Conservation (phyloP, 2,113 vertebrate species). For the Rutilus rutilus region DNA sequence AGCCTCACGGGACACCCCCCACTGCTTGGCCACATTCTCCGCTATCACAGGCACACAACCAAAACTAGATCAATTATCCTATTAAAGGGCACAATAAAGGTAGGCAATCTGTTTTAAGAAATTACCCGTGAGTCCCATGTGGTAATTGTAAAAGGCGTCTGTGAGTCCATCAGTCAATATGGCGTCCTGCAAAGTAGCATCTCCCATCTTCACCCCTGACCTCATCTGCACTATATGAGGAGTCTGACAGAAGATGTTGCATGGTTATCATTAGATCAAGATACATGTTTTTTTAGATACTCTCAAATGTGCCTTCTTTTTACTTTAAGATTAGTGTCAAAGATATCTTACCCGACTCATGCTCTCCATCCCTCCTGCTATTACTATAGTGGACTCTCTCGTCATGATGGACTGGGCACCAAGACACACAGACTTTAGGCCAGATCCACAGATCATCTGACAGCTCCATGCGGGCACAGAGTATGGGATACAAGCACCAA, state of each 20-base stretch:
- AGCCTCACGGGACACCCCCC: slow-evolving; percentile 84
- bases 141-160: slow-evolving; percentile 89
- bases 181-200: slow-evolving; percentile 83
- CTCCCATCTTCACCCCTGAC: slow-evolving; percentile 87
- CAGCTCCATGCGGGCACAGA: slow-evolving; percentile 91
- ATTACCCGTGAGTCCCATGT: slow-evolving; percentile 95
- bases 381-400: slow-evolving; percentile 86
- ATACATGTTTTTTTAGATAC: too few species aligned
- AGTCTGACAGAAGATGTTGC: slow-evolving; percentile 72
- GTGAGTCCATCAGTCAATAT: slow-evolving; percentile 89
- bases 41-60: slow-evolving; percentile 71
- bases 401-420: slow-evolving; percentile 86
- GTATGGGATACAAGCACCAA: slow-evolving; percentile 88
- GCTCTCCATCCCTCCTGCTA: slow-evolving; percentile 96
- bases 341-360: slow-evolving; percentile 90
- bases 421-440: slow-evolving; percentile 91
- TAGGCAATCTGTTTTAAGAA: background rate
- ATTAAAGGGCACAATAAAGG: background rate
- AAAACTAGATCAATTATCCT: slow-evolving; percentile 14
- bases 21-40: slow-evolving; percentile 94
- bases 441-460: slow-evolving; percentile 97
- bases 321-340: background rate
- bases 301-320: too few species aligned
- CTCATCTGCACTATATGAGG: slow-evolving; percentile 90
- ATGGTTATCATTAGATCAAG: background rate